These are phyloP conservation scores for Albula glossodonta DNA, from an alignment of 2,113 vertebrate genomes.

Conservation along the genomic window DNA sequence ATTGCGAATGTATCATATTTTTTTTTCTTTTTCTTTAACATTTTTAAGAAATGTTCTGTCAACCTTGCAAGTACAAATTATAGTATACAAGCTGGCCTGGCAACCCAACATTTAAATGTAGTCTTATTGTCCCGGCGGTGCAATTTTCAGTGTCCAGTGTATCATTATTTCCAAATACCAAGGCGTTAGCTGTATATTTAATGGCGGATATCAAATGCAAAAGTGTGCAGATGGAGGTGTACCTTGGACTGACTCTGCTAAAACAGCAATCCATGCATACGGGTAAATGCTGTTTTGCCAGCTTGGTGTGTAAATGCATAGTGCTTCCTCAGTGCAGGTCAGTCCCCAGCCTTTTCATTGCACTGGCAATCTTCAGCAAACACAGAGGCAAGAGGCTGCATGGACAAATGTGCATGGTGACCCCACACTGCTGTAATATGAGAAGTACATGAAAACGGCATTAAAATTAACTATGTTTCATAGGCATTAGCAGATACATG, in stretches of 20 bases:
- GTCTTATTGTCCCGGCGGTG: constrained; percentile 15
- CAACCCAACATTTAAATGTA: constrained; percentile 14
- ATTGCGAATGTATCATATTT: background rate
- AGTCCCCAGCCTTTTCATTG: background rate
- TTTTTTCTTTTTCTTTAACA: background rate
- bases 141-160: constrained; percentile 9
- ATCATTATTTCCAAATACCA: constrained; percentile 22
- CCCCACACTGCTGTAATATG: background rate
- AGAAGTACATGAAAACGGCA: background rate
- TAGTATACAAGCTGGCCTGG: background rate
- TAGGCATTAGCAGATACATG: background rate
- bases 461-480: too few species aligned
- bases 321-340: background rate
- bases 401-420: background rate
- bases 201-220: constrained; percentile 21
- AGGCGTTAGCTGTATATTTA: constrained; percentile 27
- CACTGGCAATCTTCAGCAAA: background rate
- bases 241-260: background rate
- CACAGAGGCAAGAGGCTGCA: too few species aligned
- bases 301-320: background rate
- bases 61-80: constrained; percentile 10
- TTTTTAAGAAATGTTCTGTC: background rate
- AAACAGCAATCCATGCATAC: constrained; percentile 16
- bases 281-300: constrained; percentile 14
- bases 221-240: constrained; percentile 2